A percentile compares a stretch with the other conserved stretches of the same genome.
phyloP scores from a whole-genome alignment of 2,888 invertebrate species.

The Seira musarum region DNA sequence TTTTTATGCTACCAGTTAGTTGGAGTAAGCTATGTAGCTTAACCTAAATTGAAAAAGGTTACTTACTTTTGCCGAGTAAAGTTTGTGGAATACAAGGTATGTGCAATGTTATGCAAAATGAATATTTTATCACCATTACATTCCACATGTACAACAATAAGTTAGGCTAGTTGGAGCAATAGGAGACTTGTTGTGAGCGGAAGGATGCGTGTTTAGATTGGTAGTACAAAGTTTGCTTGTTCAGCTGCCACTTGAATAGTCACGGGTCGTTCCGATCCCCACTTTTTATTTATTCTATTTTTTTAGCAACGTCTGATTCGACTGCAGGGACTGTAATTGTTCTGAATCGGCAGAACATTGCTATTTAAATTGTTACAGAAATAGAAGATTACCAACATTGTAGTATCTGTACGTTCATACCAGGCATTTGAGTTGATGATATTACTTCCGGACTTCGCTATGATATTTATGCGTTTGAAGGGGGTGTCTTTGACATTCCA shows the following conservation, averaged over 20 bases:
- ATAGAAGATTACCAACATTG: too few species aligned
- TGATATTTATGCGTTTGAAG: too few species aligned
- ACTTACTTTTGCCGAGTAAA: neutral
- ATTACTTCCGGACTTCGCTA: too few species aligned
- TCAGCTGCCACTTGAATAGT: slow-evolving; percentile 12
- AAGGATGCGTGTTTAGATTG: neutral
- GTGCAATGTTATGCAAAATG: slow-evolving; percentile 8
- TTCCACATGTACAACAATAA: neutral
- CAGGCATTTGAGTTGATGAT: too few species aligned
- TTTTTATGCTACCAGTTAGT: neutral
- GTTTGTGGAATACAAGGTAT: neutral
- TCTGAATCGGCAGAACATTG: too few species aligned
- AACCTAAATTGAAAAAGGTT: neutral
- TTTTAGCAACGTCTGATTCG: too few species aligned
- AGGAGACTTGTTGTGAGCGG: neutral
- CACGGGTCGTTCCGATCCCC: neutral
- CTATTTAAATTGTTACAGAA: too few species aligned
- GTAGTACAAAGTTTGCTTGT: neutral
- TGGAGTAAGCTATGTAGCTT: neutral
- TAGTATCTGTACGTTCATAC: too few species aligned
- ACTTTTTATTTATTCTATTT: too few species aligned
- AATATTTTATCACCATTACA: slow-evolving; percentile 1
- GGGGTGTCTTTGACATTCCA: too few species aligned
- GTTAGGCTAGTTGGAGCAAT: neutral
- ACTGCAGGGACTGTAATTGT: too few species aligned